Conservation (phyloP, 2,797 vertebrate species). For the Typhlichthys subterraneus region DNA sequence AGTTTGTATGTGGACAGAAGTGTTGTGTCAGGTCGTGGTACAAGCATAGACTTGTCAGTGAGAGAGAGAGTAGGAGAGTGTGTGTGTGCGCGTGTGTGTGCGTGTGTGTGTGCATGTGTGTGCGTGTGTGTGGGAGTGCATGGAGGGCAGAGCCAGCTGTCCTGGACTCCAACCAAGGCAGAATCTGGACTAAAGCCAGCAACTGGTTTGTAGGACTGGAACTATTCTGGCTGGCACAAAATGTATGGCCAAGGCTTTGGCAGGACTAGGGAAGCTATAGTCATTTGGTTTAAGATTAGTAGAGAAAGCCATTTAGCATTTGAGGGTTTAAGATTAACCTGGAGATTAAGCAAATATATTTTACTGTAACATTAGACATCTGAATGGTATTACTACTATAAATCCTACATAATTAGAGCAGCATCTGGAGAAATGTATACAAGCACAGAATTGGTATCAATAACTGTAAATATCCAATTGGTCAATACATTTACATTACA, state of each 20-base stretch:
- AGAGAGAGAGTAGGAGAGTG: constrained; percentile 2
- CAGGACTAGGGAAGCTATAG: too few relatives aligned
- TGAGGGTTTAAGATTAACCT: background rate
- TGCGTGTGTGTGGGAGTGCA: constrained; percentile 7
- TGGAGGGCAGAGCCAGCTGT: constrained; percentile 34
- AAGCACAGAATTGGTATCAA: background rate
- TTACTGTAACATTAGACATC: background rate
- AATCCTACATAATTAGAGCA: background rate
- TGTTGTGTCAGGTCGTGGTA: constrained; percentile 21
- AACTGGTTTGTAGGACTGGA: constrained; percentile 27
- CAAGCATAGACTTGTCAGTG: constrained; percentile 32
- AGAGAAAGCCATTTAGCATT: too few relatives aligned
- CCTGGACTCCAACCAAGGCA: constrained; percentile 38
- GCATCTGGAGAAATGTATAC: background rate
- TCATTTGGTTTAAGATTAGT: too few relatives aligned
- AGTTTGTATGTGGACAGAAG: constrained; percentile 36
- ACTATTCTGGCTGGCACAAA: background rate
- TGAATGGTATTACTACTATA: background rate
- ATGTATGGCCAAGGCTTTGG: too few relatives aligned
- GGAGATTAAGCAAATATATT: background rate
- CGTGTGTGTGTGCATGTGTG: constrained; percentile 6
- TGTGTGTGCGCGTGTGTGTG: constrained; percentile 4
- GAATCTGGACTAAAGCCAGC: constrained; percentile 15
- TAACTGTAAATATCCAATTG: background rate
- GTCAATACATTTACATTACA: too few relatives aligned